phyloP scores from a whole-genome alignment of 1,140 invertebrate species.

The Cryptotermes secundus region DNA sequence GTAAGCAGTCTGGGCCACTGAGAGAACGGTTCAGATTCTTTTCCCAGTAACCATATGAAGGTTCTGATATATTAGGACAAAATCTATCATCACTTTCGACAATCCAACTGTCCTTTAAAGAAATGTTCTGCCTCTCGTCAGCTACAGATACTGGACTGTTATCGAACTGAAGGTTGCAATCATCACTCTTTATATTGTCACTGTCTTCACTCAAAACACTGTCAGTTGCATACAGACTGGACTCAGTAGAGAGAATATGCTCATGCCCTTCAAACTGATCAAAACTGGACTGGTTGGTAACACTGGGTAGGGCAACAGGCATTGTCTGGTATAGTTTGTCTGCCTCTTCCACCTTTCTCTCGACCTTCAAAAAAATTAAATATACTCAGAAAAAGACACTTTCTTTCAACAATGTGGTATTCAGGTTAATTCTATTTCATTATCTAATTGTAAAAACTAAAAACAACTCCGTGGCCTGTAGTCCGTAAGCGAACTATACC shows the following conservation, averaged over 20 bases:
- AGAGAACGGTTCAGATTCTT: slow-evolving; percentile 62
- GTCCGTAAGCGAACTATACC: no score
- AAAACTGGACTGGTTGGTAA: slow-evolving; percentile 51
- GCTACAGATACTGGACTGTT: not conserved
- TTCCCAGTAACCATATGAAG: slow-evolving; percentile 52
- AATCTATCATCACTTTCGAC: not conserved
- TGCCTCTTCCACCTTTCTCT: slow-evolving; percentile 62
- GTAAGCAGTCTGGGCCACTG: slow-evolving; percentile 68
- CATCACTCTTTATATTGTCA: not conserved
- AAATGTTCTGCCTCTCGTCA: slow-evolving; percentile 41
- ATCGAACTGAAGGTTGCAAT: not conserved
- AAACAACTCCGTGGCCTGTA: no score
- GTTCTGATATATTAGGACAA: not conserved
- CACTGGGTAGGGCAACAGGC: slow-evolving; percentile 59
- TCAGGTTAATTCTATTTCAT: no score
- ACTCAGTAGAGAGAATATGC: slow-evolving; percentile 27
- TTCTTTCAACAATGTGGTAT: no score
- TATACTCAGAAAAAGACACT: no score
- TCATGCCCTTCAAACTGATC: slow-evolving; percentile 17
- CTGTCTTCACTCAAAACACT: not conserved
- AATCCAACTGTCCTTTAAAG: slow-evolving; percentile 23
- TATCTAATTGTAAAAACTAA: no score
- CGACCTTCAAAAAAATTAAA: slow-evolving; percentile 48
- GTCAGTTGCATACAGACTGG: slow-evolving; percentile 26
- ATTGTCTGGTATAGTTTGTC: slow-evolving; percentile 72